These are phyloP conservation scores for Meta bourneti DNA, from an alignment of 2,888 invertebrate species.

Conservation along the genomic window DNA sequence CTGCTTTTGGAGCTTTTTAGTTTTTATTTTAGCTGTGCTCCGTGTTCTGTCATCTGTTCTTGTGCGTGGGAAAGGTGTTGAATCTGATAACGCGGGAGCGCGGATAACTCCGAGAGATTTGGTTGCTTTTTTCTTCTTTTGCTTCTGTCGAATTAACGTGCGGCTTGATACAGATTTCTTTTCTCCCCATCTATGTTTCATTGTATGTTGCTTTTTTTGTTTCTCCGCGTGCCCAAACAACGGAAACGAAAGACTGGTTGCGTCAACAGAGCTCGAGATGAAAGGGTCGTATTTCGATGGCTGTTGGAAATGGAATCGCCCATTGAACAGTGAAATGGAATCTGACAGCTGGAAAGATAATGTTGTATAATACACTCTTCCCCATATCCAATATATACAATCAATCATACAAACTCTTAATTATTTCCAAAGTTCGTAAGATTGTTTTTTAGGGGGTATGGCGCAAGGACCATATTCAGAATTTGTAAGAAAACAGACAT, in stretches of 20 bases:
- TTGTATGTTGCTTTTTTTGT: background rate
- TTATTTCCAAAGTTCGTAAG: too few relatives aligned
- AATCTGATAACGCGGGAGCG: constrained; percentile 41
- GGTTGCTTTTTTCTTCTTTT: constrained; percentile 28
- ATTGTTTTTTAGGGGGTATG: too few relatives aligned
- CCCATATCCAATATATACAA: too few relatives aligned
- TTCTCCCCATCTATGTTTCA: background rate
- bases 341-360: background rate
- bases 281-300: background rate
- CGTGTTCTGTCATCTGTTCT: constrained; percentile 49
- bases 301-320: background rate
- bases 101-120: constrained; percentile 37
- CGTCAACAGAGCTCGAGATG: background rate
- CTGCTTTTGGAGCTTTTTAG: constrained; percentile 2
- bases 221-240: constrained; percentile 1
- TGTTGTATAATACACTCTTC: background rate
- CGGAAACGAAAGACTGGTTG: constrained; percentile 8
- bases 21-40: constrained; percentile 22
- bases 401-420: too few relatives aligned
- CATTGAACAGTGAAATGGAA: background rate
- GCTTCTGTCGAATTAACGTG: constrained; percentile 30
- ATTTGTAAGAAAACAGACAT: too few relatives aligned
- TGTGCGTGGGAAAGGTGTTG: constrained; percentile 69
- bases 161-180: constrained; percentile 16
- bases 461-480: too few relatives aligned